These are phyloP conservation scores for Halocynthia aurantium DNA, from an alignment of 23 tunicate genomes.

Conservation along the genomic window DNA sequence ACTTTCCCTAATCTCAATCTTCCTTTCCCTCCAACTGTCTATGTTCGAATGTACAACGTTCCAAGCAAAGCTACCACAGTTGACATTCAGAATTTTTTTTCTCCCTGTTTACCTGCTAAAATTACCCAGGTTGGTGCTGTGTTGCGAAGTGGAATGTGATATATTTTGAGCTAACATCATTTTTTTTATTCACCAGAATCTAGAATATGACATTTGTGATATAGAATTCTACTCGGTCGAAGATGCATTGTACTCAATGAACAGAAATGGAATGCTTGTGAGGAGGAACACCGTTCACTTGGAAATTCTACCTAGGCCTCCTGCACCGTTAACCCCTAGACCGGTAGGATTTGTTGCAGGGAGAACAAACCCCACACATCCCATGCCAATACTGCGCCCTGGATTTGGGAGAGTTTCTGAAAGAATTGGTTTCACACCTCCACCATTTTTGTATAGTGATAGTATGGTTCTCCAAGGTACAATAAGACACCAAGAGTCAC, in stretches of 20 bases:
- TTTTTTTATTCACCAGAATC: slow-evolving; percentile 38
- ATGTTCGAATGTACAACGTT: slow-evolving; percentile 48
- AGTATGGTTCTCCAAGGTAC: no score
- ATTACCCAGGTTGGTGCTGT: slow-evolving; percentile 50
- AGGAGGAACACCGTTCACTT: slow-evolving; percentile 43
- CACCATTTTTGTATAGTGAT: no score
- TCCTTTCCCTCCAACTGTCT: slow-evolving; percentile 23
- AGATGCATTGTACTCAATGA: slow-evolving; percentile 51
- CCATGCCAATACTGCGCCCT: no score
- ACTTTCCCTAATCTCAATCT: no score
- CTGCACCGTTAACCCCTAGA: slow-evolving; percentile 56
- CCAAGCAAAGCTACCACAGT: slow-evolving; percentile 64
- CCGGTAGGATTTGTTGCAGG: no score
- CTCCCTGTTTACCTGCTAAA: slow-evolving; percentile 53
- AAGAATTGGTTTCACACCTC: no score
- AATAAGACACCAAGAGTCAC: no score
- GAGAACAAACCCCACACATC: no score
- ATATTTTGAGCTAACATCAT: background rate
- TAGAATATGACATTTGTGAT: slow-evolving; percentile 60
- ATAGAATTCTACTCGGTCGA: slow-evolving; percentile 45
- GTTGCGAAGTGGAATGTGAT: background rate
- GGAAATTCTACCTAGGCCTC: slow-evolving; percentile 78
- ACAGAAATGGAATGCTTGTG: slow-evolving; percentile 31
- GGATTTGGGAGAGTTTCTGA: no score
- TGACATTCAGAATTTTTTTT: slow-evolving; percentile 51